Base-by-base conservation (phyloP, 2,797 vertebrate genomes). In the Melanotaenia boesemani region DNA sequence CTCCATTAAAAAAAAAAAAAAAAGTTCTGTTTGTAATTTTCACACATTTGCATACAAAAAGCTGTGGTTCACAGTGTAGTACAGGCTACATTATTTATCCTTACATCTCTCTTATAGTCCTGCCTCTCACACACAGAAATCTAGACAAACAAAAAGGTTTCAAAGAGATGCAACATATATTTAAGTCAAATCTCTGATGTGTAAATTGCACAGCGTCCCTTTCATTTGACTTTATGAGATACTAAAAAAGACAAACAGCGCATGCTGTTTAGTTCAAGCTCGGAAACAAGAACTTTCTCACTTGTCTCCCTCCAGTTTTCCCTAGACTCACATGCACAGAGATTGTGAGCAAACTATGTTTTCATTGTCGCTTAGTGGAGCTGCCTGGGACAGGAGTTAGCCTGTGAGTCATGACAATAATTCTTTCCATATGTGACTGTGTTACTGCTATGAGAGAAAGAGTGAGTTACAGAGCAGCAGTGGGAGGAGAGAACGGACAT, bases 321-420 rank as follows among this genome's bases (percentile, higher is more conserved):
- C 64, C 64, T 57, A 46, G 57, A 68, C 73, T 41, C 46, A 67
- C 54, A 56, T 52, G 24, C 65, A 18, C 72, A 54, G 71, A 55
- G 69, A 70, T 80, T 82, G 83, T 79, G 85, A 85, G 79, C 73
- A 78, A 88, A 84, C 83, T 89, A 11, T 94, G 93, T 93, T 94
- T 93, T 94, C 88, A 87, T 90, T 93, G 93, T 94, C 79, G 85
- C 87, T 91, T 77, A 72, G 87, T 68, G 78, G 77, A 90, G 89
- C 82, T 91, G 90, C 87, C 89, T 79, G 84, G 84, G 88, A 90
- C 76, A 46, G 90, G 89, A 90, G 88, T 87, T 77, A 86, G 80
- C 80, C 88, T 76, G 72, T 95, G 95, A 95, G 92, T 95, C 94
- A 95, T 87, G 86, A 83, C 81, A 78, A 63, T 95, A 94, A 95